phyloP scores from a whole-genome alignment of 2,113 vertebrate species.

The Syrrhaptes paradoxus region DNA sequence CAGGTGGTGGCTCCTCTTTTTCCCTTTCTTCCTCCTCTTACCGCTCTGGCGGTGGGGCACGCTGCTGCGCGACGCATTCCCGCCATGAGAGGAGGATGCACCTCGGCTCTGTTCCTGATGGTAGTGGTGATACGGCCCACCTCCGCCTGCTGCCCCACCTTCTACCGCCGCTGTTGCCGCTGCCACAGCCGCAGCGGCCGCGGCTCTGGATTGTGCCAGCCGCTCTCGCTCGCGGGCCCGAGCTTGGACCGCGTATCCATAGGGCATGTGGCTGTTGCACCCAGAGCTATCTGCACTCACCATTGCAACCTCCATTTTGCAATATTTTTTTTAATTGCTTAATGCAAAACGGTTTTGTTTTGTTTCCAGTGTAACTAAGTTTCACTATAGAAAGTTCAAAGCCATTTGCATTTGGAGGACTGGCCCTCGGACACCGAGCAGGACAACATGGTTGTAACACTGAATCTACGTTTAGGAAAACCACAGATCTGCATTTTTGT shows the following conservation, averaged over 20 bases:
- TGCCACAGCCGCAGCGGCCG: constrained; percentile 75
- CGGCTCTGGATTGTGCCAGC: constrained; percentile 81
- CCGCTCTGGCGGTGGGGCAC: constrained; percentile 69
- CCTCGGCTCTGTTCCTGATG: constrained; percentile 80
- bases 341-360: neutral
- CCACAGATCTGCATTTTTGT: constrained; percentile 60
- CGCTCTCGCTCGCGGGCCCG: constrained; percentile 89
- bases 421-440: neutral
- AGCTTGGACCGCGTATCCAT: constrained; percentile 88
- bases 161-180: constrained; percentile 84
- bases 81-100: constrained; percentile 72
- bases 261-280: constrained; percentile 95
- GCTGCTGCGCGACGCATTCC: constrained; percentile 31
- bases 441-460: neutral
- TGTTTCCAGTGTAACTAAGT: neutral
- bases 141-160: constrained; percentile 70
- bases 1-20: constrained; percentile 59
- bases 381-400: constrained; percentile 53
- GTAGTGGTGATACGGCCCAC: constrained; percentile 82
- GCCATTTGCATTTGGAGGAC: constrained; percentile 52
- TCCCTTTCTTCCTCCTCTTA: constrained; percentile 59
- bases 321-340: neutral
- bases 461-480: neutral
- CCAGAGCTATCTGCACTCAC: constrained; percentile 94
- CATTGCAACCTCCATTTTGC: constrained; percentile 97